Base-by-base conservation (phyloP, 2,797 vertebrate species). In the Premnoplex brunnescens region DNA sequence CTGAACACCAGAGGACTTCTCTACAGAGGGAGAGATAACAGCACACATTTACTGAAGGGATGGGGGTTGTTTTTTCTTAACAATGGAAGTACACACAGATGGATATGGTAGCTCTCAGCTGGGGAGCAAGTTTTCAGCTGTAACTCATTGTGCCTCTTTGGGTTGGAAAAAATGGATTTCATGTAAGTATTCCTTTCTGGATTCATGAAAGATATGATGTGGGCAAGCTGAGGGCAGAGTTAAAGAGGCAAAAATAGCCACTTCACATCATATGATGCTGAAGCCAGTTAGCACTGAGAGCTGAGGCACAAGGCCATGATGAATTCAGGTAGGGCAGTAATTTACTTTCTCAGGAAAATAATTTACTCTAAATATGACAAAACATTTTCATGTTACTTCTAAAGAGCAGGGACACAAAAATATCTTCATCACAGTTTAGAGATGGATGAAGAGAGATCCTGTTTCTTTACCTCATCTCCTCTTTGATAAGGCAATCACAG, bases 161-260 rank as follows among this genome's bases (percentile, higher is more conserved):
- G 72, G 49, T 66, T n/a, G 48, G 43, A 78, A 92, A 92, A 95
- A 91, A 90, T 27, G 24, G 52, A 93, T 95, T 89, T 88, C 85
- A 90, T 43, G 1, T 59, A 86, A 82, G 37, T 85, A 67, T 89
- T 85, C 28, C 41, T 77, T 82, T 88, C 82, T 79, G 62, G 11
- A 5, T 27, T 75, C n/a, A 26, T 10, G 28, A 77, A 64, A 92
- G 22, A 56, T 28, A 73, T 10, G 67, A 74, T n/a, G 54, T 1
- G 1, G 60, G 32, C 55, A 93, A 94, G 71, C 30, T 49, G 72
- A 80, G 56, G 34, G 46, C 51, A 77, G 62, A 58, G 49, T 34
- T 44, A 82, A 27, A 58, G 51, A 84, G 44, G 54, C 21, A 71
- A 66, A 90, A 93, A 24, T 22, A 95, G 36, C 24, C 74, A 48